phyloP scores from a whole-genome alignment of 1,140 invertebrate genomes.

The Rhyzopertha dominica region DNA sequence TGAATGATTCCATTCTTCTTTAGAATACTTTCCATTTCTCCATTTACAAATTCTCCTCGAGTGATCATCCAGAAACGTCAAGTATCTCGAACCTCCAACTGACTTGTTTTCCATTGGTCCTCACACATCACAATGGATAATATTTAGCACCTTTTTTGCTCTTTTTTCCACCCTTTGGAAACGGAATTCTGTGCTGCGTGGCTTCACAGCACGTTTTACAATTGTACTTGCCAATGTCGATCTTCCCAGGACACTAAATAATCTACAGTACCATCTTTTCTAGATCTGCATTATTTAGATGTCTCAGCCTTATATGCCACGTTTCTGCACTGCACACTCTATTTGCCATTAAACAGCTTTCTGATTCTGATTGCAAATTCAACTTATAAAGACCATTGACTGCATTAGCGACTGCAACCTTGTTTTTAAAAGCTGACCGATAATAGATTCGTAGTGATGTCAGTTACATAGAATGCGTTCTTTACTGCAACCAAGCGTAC shows the following conservation, averaged over 20 bases:
- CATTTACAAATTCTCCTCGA: too few relatives aligned
- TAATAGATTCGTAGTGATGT: slow-evolving; percentile 21
- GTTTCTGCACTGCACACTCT: too few relatives aligned
- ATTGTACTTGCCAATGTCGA: background rate
- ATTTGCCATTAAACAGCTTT: too few relatives aligned
- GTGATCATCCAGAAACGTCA: too few relatives aligned
- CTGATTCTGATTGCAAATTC: slow-evolving; percentile 4
- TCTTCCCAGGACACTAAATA: background rate
- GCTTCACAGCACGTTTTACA: background rate
- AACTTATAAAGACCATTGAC: slow-evolving; percentile 23
- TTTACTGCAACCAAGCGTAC: slow-evolving; percentile 15
- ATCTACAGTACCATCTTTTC: background rate
- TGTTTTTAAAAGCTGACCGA: slow-evolving; percentile 22
- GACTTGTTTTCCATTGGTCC: too few relatives aligned
- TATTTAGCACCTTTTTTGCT: too few relatives aligned
- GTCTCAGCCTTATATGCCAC: background rate
- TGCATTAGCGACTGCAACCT: too few relatives aligned
- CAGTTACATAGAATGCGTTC: slow-evolving; percentile 24
- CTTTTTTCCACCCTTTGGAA: too few relatives aligned
- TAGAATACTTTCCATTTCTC: too few relatives aligned
- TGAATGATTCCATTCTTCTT: too few relatives aligned
- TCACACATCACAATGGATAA: too few relatives aligned
- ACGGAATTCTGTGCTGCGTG: background rate
- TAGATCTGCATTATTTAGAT: background rate
- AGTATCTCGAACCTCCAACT: too few relatives aligned